Evolutionary conservation across 2,113 vertebrate genomes (phyloP).

Genomic region (Rattus rattus): DNA sequence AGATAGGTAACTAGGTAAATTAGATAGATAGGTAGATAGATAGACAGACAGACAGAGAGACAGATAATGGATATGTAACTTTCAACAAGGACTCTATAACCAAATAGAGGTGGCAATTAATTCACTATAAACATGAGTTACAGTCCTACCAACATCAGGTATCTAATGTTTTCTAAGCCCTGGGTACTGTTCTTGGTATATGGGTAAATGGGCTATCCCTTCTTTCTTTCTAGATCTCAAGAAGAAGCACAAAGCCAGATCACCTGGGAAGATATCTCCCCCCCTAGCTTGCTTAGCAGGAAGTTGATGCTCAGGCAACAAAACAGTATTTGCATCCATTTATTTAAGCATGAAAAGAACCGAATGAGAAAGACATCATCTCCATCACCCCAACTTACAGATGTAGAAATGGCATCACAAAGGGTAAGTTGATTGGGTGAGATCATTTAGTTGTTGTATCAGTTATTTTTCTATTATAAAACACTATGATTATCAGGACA

Average conservation of each 20-base stretch:
- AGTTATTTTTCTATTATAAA: background rate
- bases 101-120: background rate
- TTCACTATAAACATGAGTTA: background rate
- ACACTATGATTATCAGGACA: no score
- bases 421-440: background rate
- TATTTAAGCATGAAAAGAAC: conserved; percentile 5
- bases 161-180: background rate
- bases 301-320: background rate
- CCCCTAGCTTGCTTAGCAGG: background rate
- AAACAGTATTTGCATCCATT: background rate
- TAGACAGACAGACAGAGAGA: background rate
- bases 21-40: no score
- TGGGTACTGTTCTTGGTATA: background rate
- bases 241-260: background rate
- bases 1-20: background rate
- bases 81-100: background rate
- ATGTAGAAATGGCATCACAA: background rate
- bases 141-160: background rate
- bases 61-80: background rate
- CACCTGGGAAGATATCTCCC: background rate
- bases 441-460: background rate
- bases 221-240: background rate
- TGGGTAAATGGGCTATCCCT: background rate
- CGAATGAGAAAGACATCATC: background rate
- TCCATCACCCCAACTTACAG: background rate